Base-by-base conservation (phyloP, 92 coral and sea anemone genomes). In the Palythoa grandiflora region DNA sequence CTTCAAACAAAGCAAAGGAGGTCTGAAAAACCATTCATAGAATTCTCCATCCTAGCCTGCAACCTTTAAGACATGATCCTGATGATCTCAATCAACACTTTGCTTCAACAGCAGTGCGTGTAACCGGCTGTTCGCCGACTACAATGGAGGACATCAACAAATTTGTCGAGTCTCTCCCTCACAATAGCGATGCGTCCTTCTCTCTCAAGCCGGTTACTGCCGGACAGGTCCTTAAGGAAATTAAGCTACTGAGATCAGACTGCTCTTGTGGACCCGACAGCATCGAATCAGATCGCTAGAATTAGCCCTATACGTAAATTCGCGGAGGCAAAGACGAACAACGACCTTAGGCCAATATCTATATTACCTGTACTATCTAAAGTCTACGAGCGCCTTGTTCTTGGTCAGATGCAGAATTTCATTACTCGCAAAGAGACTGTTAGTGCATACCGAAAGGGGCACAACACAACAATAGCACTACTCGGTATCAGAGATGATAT, bases 241-340 rank as follows among this genome's bases (percentile, higher is more conserved):
- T 65, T 2, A 65, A 65, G 3, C 35, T 2, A n/a, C 37, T 65
- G 10, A 3, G 71, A 65, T 65, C 71, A 2, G 71, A 65, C 37
- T 65, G 71, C 10, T 65, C 71, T 21, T 65, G 35, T n/a, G 91
- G 87, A 5, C 80, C 87, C 13, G 92, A 89, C 76, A 66, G 65
- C 73, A 89, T 89, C 10, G n/a, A n/a, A n/a, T n/a, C n/a, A 89
- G 39, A 13, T 83, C 38, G 89, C 71, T 6, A 44, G 89, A 9
- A 74, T 85, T 11, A 50, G 52, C 13, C 35, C 89, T 10, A 73
- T 85, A n/a, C 71, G 38, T 4, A 65, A 65, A 9, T n/a, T 1
- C 36, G 7, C 28, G 10, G 71, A 16, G 8, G 8, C 37, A 0
- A n/a, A 21, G 28, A 3, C 35, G 5, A 65, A 65, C 36, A 65